Evolutionary conservation across 2,113 vertebrate genomes (phyloP).

Genomic region (Tympanuchus pallidicinctus): DNA sequence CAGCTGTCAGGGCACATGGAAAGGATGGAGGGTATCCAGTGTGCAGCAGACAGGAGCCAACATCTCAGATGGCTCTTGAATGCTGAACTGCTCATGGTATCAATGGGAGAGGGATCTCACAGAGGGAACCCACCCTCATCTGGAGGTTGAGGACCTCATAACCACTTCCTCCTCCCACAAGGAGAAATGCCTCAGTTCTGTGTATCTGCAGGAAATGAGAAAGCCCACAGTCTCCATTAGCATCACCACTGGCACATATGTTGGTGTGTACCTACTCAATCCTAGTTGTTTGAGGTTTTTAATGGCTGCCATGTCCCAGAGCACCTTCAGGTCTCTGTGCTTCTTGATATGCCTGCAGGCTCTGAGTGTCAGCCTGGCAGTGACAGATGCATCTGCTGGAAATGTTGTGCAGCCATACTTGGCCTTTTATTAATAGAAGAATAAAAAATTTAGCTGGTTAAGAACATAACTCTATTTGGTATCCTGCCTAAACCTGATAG

Average conservation of each 20-base stretch:
- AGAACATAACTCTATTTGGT: not conserved
- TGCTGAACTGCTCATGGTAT: not conserved
- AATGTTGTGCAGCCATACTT: not conserved
- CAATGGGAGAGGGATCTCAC: not conserved
- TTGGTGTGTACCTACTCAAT: not conserved
- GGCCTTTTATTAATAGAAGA: not conserved
- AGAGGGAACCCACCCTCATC: not conserved
- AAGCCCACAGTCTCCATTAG: not conserved
- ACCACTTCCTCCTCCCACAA: not conserved
- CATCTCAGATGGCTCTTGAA: not conserved
- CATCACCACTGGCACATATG: not conserved
- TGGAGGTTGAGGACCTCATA: not conserved
- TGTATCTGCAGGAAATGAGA: not conserved
- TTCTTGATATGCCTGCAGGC: not conserved
- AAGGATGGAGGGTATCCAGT: not conserved
- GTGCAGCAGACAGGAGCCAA: not conserved
- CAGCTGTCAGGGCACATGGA: not conserved
- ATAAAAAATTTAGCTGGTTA: not conserved
- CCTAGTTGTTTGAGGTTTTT: not conserved
- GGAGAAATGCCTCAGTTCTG: not conserved
- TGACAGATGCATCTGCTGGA: not conserved
- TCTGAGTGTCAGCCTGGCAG: not conserved
- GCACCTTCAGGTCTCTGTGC: fast-evolving
- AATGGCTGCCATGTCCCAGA: not conserved
- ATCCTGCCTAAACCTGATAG: not conserved